Evolutionary conservation across 2,888 invertebrate genomes (phyloP), one percentile per base, ranked within the genome.

Genomic region (Muscina levida): DNA sequence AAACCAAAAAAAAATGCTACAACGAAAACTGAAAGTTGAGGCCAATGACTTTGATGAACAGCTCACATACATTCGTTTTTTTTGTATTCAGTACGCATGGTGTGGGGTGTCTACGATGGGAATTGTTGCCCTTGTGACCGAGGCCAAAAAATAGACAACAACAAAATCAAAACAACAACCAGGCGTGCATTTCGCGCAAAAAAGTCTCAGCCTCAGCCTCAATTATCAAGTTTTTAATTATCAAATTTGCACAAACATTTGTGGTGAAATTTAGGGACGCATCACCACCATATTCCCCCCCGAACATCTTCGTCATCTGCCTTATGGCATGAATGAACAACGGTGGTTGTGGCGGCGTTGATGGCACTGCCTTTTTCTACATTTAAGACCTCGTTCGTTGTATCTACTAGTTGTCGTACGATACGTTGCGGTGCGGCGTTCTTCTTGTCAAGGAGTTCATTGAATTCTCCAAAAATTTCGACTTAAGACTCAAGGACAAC

Each of bases 401-500:
- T 31, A 5, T 31, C 44, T 39, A 5, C 39, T n/a, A 44, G 11
- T 44, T 44, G 11, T 44, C 13, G 44, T 31, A 5, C 31, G 8
- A 8, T 31, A 31, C 3, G 31, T 10, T 56, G 53, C 26, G 24
- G 5, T 56, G 24, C 53, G 10, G 6, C 11, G 22, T 24, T 24
- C 24, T 57, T 24, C 15, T 24, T 19, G 15, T 24, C 11, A 81
- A 85, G 75, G 84, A 86, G 87, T 87, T 87, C 87, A 87, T 85
- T 85, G 87, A 85, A 87, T 87, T 86, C 85, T 51, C 85, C 85
- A 85, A 87, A 87, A 87, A 86, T 75, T 87, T 87, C 83, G 84
- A 84, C 86, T 86, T 85, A 87, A 86, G 83, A 85, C 84, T 87
- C 87, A 87, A 87, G 87, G 87, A 87, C 87, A 87, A 85, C 53